Evolutionary conservation across 2,888 invertebrate species (phyloP).

Genomic region (Vannuccia rotundouncinata): DNA sequence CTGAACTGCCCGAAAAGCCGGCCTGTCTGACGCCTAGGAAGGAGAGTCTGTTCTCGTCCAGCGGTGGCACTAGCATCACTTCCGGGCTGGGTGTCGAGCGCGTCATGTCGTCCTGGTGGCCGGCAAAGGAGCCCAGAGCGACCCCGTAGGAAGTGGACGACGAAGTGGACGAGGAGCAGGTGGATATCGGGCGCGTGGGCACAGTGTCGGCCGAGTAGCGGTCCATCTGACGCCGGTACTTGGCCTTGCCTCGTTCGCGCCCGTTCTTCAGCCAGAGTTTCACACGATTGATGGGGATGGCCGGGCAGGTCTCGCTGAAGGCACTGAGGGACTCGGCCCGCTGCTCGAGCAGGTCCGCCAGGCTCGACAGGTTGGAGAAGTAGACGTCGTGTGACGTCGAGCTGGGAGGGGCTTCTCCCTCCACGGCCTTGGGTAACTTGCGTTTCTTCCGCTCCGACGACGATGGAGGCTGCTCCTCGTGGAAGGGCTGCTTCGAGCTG

Average conservation of each 20-base stretch:
- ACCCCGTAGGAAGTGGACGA: slow-evolving; percentile 1
- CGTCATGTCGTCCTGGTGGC: not conserved
- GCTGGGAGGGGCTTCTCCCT: not conserved
- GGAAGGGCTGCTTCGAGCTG: too few species aligned
- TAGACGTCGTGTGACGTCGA: not conserved
- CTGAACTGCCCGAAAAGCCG: not conserved
- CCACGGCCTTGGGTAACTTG: not conserved
- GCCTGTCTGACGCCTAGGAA: not conserved
- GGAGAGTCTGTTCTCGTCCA: not conserved
- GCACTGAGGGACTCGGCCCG: not conserved
- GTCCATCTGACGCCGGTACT: slow-evolving; percentile 10
- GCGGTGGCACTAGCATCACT: not conserved
- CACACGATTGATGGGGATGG: not conserved
- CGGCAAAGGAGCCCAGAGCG: not conserved
- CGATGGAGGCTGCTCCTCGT: too few species aligned
- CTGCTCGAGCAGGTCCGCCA: not conserved
- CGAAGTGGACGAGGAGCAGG: not conserved
- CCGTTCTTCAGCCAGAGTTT: slow-evolving; percentile 4
- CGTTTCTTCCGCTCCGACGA: too few species aligned
- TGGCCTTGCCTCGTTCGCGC: not conserved
- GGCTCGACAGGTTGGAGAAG: not conserved
- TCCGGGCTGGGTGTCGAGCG: not conserved
- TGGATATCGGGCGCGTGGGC: not conserved
- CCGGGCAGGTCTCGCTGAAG: not conserved
- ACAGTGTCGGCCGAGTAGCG: slow-evolving; percentile 10